Evolutionary conservation across 2,113 vertebrate species (phyloP).

Genomic region (Cyanoramphus novaezelandiae): DNA sequence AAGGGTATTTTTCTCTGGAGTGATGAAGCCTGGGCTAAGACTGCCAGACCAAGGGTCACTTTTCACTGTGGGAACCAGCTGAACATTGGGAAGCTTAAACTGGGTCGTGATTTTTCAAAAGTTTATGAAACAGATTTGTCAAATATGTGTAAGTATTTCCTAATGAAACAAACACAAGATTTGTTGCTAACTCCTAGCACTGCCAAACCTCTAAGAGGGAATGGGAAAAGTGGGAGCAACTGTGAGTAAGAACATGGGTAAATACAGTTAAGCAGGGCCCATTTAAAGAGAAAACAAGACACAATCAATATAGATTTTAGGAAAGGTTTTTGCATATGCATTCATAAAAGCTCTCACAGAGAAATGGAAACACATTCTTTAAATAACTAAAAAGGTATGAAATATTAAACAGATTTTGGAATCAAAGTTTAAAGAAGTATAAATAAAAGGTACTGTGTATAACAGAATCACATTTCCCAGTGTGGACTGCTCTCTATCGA

Average conservation of each 20-base stretch:
- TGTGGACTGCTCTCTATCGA: fast-evolving
- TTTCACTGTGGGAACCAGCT: not conserved
- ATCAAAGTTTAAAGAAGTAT: not conserved
- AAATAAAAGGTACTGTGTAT: not conserved
- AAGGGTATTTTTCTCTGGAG: not conserved
- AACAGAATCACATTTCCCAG: not conserved
- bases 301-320: not conserved
- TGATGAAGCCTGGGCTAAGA: not conserved
- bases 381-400: not conserved
- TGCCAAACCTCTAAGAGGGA: not conserved
- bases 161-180: not conserved
- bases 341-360: not conserved
- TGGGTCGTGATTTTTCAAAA: not conserved
- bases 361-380: not conserved
- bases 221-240: not conserved
- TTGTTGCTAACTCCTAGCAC: not conserved
- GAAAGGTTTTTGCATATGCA: not conserved
- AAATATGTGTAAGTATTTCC: not conserved
- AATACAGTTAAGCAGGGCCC: not conserved
- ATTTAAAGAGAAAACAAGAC: not conserved
- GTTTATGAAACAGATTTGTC: not conserved
- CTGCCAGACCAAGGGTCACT: not conserved
- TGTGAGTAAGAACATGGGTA: not conserved
- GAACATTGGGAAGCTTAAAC: not conserved
- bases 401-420: not conserved